Evolutionary conservation across 2,888 invertebrate genomes (phyloP), one percentile per base, ranked within the genome.

Genomic region (Eupeodes latifasciatus): DNA sequence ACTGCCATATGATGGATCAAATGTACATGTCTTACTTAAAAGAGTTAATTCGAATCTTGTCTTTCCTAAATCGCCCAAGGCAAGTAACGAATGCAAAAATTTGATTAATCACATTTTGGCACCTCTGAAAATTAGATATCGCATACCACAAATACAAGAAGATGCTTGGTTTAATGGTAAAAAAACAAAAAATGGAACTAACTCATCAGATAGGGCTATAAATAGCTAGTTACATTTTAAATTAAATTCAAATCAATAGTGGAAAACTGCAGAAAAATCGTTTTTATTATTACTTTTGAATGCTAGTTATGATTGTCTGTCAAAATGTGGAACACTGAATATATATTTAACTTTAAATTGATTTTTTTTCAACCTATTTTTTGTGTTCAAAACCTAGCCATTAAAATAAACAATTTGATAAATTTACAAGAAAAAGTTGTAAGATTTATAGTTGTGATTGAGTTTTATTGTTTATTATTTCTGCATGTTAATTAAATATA

Each of bases 1-100:
- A 55, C 93, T 98, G 84, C 98, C 98, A 0, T 98, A 97, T 92
- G 97, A 98, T 91, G 98, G 98, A 90, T 95, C 96, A 9, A 96
- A 97, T 92, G 96, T 96, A 91, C 95, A 95, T 61, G 95, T 96
- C 89, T 93, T 97, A 71, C 93, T 97, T 55, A 97, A 96, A 96
- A 97, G 97, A 95, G 96, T 97, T 11, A 96, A 96, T 91, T 90
- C 91, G 14, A 91, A 92, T 4, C 84, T 94, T 36, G 91, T 91
- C 0, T 93, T 93, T 71, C 93, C 93, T 0, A 92, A 91, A 89
- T 95, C 95, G 61, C 96, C 97, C 5, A 94, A 94, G 91, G 95
- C 95, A 91, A 95, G 96, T 0, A 92, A 94, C 2, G 94, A 94
- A 71, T 96, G 96, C 92, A 96, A 96, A 90, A 95, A 95, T 66